Percentiles rank a stretch among this genome's conserved stretches.
Conservation (phyloP, 2,113 vertebrate species). For the Elaphurus davidianus region DNA sequence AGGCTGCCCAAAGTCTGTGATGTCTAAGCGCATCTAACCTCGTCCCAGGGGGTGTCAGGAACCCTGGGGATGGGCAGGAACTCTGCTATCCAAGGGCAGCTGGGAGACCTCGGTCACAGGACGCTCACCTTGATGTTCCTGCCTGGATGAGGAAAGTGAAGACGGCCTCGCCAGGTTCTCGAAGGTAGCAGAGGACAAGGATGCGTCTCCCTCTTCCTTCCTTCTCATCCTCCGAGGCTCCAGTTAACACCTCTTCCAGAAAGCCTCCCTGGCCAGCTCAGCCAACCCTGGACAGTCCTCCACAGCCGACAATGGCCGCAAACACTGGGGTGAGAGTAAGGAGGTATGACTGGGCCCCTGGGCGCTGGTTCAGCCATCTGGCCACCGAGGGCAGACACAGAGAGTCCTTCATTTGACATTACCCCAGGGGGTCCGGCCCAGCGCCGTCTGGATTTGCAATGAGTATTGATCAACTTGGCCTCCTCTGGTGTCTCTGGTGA, state of each 20-base stretch:
- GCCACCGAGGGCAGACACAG: not conserved
- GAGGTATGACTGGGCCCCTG: rapidly evolving
- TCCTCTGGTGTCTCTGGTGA: too few species aligned
- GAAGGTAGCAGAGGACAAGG: not conserved
- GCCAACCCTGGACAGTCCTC: not conserved
- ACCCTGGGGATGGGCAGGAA: not conserved
- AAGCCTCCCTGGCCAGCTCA: not conserved
- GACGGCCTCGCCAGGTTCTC: rapidly evolving
- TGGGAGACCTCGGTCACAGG: not conserved
- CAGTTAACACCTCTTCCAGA: not conserved
- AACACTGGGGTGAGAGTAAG: rapidly evolving
- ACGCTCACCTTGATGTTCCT: not conserved
- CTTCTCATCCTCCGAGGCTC: not conserved
- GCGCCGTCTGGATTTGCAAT: rapidly evolving
- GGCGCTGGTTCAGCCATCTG: rapidly evolving
- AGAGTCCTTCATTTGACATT: rapidly evolving
- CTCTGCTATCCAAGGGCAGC: not conserved
- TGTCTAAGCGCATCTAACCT: not conserved
- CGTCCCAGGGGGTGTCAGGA: not conserved
- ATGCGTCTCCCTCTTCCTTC: not conserved
- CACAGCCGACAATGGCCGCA: rapidly evolving
- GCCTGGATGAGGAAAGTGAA: not conserved
- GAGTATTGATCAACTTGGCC: rapidly evolving
- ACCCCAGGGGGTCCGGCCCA: rapidly evolving
- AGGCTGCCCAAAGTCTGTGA: not conserved